Evolutionary conservation across 1,140 invertebrate species (phyloP).

Genomic region (Zaprionus kolodkinae): DNA sequence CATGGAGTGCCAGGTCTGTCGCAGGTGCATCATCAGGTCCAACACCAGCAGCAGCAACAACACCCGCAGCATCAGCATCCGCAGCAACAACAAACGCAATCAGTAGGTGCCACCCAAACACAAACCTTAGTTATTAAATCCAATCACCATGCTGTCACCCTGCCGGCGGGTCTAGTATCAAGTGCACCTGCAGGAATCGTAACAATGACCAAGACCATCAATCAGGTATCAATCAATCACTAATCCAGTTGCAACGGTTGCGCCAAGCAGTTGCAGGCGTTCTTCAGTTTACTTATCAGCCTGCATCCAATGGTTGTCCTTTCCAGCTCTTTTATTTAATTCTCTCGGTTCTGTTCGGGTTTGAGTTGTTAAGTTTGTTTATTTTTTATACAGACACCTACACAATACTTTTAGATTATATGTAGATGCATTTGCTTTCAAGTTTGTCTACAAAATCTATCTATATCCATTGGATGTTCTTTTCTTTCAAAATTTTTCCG

Average conservation of each 20-base stretch:
- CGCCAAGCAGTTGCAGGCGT: constrained; percentile 15
- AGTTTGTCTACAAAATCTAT: constrained; percentile 8
- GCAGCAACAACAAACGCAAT: constrained; percentile 80
- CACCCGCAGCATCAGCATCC: constrained; percentile 61
- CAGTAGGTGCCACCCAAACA: constrained; percentile 84
- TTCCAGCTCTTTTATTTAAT: not conserved
- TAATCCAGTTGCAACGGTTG: constrained; percentile 50
- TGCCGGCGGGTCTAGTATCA: constrained; percentile 84
- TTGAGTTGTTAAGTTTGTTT: not conserved
- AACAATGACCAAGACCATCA: constrained; percentile 84
- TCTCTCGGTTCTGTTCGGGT: not conserved
- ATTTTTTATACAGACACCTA: not conserved
- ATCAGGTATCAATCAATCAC: constrained; percentile 83
- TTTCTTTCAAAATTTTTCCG: not conserved
- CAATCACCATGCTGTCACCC: constrained; percentile 83
- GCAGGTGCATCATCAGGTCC: constrained; percentile 59
- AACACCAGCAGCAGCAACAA: constrained; percentile 70
- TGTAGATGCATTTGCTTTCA: not conserved
- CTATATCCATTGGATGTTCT: constrained; percentile 17
- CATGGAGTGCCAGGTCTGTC: constrained; percentile 75
- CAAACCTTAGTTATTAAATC: constrained; percentile 84
- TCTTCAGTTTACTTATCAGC: constrained; percentile 1
- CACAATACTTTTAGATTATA: not conserved
- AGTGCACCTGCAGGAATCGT: constrained; percentile 84
- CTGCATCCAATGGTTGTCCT: not conserved